phyloP scores from a whole-genome alignment of 2,113 vertebrate genomes.

The Strigops habroptila region DNA sequence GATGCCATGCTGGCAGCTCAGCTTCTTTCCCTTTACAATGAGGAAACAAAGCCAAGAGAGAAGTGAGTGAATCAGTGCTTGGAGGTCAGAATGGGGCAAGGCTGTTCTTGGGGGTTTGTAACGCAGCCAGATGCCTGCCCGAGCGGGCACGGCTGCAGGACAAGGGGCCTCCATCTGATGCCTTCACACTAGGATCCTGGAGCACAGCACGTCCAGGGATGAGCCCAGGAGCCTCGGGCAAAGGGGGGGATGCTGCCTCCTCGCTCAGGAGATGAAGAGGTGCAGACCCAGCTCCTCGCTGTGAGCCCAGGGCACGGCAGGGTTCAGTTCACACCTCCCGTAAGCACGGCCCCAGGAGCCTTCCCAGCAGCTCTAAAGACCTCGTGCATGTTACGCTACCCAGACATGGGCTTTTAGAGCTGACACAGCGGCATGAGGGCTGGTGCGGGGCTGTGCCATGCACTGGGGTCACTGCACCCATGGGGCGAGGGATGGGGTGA shows the following conservation, averaged over 20 bases:
- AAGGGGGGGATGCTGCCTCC: neutral
- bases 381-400: accelerated
- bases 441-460: neutral
- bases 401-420: accelerated
- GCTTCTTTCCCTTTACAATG: neutral
- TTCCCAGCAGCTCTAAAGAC: neutral
- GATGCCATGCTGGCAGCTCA: neutral
- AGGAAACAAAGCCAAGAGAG: neutral
- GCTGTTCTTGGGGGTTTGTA: neutral
- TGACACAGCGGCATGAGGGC: neutral
- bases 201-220: accelerated
- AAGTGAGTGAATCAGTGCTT: neutral
- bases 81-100: neutral
- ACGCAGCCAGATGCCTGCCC: accelerated
- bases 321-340: neutral
- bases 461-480: neutral
- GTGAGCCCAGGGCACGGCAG: neutral
- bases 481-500: accelerated
- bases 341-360: neutral
- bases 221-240: neutral
- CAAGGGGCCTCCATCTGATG: neutral
- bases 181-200: neutral
- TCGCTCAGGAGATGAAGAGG: neutral
- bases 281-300: neutral
- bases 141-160: neutral